These are phyloP conservation scores for Noctua janthe DNA, from an alignment of 2,888 invertebrate species.

Conservation along the genomic window DNA sequence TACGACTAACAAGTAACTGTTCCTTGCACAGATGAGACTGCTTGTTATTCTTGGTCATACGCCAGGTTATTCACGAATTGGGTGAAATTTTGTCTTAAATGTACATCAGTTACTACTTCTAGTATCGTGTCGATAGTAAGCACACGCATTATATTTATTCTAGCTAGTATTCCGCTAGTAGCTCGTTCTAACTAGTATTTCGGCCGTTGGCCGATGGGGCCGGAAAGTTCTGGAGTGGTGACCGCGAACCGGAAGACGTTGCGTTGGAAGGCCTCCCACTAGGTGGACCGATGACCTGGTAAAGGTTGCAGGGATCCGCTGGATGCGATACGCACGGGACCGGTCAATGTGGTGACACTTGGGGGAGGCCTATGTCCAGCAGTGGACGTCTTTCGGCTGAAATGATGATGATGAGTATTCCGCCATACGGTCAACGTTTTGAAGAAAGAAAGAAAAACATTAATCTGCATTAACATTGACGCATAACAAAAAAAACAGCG, in stretches of 20 bases:
- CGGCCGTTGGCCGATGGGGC: too few relatives aligned
- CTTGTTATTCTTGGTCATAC: constrained; percentile 45
- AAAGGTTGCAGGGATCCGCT: too few relatives aligned
- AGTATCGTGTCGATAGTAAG: not conserved
- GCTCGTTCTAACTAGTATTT: too few relatives aligned
- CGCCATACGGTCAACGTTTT: not conserved
- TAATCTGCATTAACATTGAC: not conserved
- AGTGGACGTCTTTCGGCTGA: too few relatives aligned
- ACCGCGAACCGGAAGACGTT: too few relatives aligned
- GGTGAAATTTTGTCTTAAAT: not conserved
- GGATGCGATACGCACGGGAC: too few relatives aligned
- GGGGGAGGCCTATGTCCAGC: too few relatives aligned
- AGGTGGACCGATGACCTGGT: too few relatives aligned
- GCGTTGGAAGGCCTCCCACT: too few relatives aligned
- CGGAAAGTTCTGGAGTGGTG: too few relatives aligned
- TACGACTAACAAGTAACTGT: constrained; percentile 36
- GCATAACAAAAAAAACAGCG: not conserved
- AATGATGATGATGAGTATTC: not conserved
- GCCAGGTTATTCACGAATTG: constrained; percentile 42
- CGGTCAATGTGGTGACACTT: too few relatives aligned
- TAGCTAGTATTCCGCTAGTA: not conserved
- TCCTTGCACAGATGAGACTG: constrained; percentile 20
- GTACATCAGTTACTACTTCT: not conserved
- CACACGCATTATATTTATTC: not conserved
- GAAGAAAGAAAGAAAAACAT: not conserved